Evolutionary conservation across 2,113 vertebrate species (phyloP), one percentile per base, ranked within the genome.

Genomic region (Panthera tigris): DNA sequence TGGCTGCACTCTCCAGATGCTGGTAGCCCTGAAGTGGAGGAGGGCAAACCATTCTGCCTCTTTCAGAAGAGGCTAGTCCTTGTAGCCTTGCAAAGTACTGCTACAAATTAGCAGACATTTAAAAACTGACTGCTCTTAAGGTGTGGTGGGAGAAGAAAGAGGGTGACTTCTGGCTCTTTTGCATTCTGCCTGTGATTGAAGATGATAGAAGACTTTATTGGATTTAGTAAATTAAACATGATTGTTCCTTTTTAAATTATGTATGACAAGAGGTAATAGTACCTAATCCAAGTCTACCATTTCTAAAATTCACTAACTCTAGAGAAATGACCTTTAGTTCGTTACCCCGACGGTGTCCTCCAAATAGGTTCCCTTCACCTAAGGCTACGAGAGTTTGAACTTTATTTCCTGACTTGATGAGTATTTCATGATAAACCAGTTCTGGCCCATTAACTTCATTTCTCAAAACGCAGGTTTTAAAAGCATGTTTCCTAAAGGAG

Each of bases 381-480:
- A 19, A 89, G 97, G 97, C 89, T 33, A 76, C 65, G 93, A 97
- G 66, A 89, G 50, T 83, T 84, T 95, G 94, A 97, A 88, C 84
- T 97, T 95, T 76, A 92, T 97, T 96, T 97, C 63, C 87, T 65
- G 57, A 85, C 87, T 96, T 97, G 95, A 97, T 98, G 97, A 98
- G 97, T 94, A 91, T 91, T 97, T 98, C 61, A 83, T 78, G 91
- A 96, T 89, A 96, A 98, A 90, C 96, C 91, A 55, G 91, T 98
- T 98, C 97, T 96, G 92, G 90, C 85, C 93, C 97, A 98, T 98
- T 98, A 97, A 82, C 94, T 97, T 98, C 97, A 97, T 98, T 96
- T 97, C 95, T 98, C 97, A 96, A 98, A 95, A 89, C 0, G 11
- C 63, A 91, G 94, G 68, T 97, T 93, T 96, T 73, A 50, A 94